phyloP scores from a whole-genome alignment of 2,888 invertebrate genomes.

The Metallyticus violacea region DNA sequence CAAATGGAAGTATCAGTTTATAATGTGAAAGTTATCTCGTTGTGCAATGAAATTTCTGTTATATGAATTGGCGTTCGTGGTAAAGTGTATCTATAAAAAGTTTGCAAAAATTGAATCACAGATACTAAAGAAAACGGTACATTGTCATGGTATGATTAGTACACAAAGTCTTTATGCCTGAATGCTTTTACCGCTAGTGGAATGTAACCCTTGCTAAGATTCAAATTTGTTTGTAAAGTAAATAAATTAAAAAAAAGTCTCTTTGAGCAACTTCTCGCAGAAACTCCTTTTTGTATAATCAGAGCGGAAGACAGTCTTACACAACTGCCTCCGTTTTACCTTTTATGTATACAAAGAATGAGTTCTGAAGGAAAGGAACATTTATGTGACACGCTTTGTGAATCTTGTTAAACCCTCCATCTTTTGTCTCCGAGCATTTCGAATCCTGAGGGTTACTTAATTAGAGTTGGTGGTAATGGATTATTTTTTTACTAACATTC shows the following conservation, averaged over 20 bases:
- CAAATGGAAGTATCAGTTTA: too few relatives aligned
- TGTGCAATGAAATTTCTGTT: too few relatives aligned
- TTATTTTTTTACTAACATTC: background rate
- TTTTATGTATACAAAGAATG: background rate
- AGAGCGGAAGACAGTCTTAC: background rate
- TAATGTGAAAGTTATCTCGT: too few relatives aligned
- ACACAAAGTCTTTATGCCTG: too few relatives aligned
- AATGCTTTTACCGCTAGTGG: too few relatives aligned
- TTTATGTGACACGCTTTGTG: background rate
- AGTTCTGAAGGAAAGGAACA: background rate
- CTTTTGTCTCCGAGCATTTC: background rate
- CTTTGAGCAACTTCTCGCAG: background rate
- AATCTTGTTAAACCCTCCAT: background rate
- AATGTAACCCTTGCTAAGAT: background rate
- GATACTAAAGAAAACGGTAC: too few relatives aligned
- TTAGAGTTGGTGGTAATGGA: background rate
- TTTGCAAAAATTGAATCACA: too few relatives aligned
- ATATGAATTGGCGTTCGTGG: too few relatives aligned
- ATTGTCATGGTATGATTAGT: too few relatives aligned
- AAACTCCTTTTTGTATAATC: background rate
- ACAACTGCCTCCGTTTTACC: background rate
- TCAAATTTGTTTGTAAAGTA: background rate
- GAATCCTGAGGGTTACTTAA: too few relatives aligned
- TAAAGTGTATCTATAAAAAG: too few relatives aligned
- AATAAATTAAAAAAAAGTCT: background rate